Evolutionary conservation across 2,888 invertebrate species (phyloP), one percentile per base, ranked within the genome.

Genomic region (Tillus elongatus): DNA sequence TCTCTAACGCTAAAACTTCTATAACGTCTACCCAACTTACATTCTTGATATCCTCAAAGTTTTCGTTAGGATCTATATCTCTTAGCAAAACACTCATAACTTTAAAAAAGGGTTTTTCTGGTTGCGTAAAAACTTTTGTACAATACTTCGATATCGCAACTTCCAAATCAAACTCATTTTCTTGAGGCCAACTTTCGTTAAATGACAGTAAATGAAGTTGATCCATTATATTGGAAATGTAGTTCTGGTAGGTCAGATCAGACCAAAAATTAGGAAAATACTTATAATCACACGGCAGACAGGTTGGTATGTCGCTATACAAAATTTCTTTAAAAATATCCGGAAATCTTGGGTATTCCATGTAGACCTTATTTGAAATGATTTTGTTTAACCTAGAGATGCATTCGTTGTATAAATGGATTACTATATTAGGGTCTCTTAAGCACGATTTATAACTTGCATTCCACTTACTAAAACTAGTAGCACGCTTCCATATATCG

Each of bases 371-470:
- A 56, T 80, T 72, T 15, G 76, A 69, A 16, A 78, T 63, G 33
- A 80, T 70, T 29, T 71, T 60, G 26, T 72, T 73, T 32, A 84
- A 58, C 49, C 74, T 74, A 32, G 71, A 69, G 13, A 86, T 70
- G 13, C 77, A 78, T 47, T 72, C 71, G 54, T 86, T 86, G 53
- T 81, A 82, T 32, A 82, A 63, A 35, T 66, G 61, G 9, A 80
- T 71, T 3, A 81, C 67, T 51, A 73, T 69, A 50, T 69, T 58
- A 35, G 82, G 72, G 52, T 74, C 70, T 46, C 68, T 69, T 19
- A 77, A 52, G 31, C 75, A 66, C 2, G 49, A 45, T 42, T 59
- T 57, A 45, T 73, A 68, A 30, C 69, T 59, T 11, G 57, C 54
- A 58, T 53, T 68, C 61, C 55, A 64, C 54, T 38, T 64, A 15